Base-by-base conservation (phyloP, 1,140 invertebrate genomes). In the Augochlora pura region DNA sequence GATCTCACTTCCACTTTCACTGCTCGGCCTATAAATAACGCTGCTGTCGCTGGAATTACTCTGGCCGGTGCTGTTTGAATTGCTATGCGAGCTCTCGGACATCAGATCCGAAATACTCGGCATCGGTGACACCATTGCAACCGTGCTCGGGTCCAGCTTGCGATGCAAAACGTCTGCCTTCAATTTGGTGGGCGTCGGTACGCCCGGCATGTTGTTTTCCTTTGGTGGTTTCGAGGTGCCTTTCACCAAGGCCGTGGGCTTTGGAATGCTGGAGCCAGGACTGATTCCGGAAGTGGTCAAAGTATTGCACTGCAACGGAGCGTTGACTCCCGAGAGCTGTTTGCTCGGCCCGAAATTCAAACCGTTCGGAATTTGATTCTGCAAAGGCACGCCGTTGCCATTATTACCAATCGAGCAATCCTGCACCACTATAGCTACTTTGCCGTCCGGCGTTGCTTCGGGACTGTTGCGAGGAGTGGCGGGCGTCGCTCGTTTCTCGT, bases 231-330 rank as follows among this genome's bases (percentile, higher is more conserved):
- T 97, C 57, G 95, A 95, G 4, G 96, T 97, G 83, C 97, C 97
- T 94, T 98, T 98, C 6, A 98, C 96, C 75, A 97, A 96, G 18
- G 97, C 97, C 23, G 97, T 98, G 7, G 97, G 97, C 92, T 98
- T 98, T 2, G 97, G 97, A 87, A 98, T 96, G 21, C 96, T 96
- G 12, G 96, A 97, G 9, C 94, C 93, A 1, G 91, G 89, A 73
- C 86, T 89, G 23, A 87, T 80, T 0, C 81, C 85, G 62, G 72
- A 39, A 77, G 23, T 59, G 23, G 9, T 67, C 38, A 75, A 21
- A 8, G 72, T 54, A 0, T 75, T 52, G 6, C 83, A 77, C 7
- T 86, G 84, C 42, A 86, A 25, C 23, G 84, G 83, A 21, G 80
- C 73, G 9, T 63, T 74, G 1, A 60, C 27, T 5, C 66, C 23